Conservation (phyloP, 2,888 invertebrate species). For the Lasioglossum villosulum region DNA sequence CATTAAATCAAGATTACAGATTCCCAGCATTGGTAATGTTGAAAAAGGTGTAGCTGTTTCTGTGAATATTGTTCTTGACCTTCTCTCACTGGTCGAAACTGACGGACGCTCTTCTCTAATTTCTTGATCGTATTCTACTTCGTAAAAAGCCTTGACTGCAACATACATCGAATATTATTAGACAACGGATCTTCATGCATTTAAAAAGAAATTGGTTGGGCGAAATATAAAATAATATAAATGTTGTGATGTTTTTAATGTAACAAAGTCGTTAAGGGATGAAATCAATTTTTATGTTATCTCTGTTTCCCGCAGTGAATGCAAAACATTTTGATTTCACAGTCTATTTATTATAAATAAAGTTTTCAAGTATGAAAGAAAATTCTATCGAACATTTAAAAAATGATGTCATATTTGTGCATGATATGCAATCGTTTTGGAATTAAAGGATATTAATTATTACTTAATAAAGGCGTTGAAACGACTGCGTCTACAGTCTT, state of each 20-base stretch:
- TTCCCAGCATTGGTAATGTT: slow-evolving; percentile 60
- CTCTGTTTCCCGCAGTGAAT: too few species aligned
- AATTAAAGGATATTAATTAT: slow-evolving; percentile 7
- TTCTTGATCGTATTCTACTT: not conserved
- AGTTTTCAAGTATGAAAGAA: not conserved
- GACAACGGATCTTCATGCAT: too few species aligned
- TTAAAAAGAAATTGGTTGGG: too few species aligned
- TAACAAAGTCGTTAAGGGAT: too few species aligned
- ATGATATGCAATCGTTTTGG: not conserved
- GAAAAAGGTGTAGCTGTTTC: not conserved
- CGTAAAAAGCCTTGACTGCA: slow-evolving; percentile 47
- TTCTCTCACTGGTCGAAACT: not conserved
- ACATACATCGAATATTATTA: not conserved
- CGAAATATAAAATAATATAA: too few species aligned
- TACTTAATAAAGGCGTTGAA: slow-evolving; percentile 76
- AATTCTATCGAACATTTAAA: not conserved
- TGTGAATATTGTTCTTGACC: slow-evolving; percentile 31
- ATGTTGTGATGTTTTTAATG: too few species aligned
- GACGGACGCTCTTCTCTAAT: not conserved
- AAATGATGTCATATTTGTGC: not conserved
- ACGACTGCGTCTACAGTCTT: slow-evolving; percentile 62
- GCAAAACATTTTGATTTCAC: too few species aligned
- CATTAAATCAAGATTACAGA: slow-evolving; percentile 77
- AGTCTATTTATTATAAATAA: not conserved
- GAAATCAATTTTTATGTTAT: too few species aligned